Conservation (phyloP, 2,797 vertebrate genomes). For the Parambassis ranga region DNA sequence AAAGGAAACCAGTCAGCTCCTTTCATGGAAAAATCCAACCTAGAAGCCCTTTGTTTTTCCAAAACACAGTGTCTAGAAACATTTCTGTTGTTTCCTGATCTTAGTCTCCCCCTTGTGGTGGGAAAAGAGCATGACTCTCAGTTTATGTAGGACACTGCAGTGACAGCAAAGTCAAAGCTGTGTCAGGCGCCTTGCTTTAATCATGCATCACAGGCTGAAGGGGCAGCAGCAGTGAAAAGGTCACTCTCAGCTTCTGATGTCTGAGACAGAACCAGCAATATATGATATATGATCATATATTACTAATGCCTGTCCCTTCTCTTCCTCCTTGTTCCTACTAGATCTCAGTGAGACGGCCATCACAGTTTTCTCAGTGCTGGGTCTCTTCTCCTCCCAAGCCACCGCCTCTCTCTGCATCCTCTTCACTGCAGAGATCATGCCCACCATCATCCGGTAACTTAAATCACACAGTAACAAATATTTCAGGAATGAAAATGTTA, state of each 20-base stretch:
- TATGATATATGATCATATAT: too few species aligned
- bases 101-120: slow-evolving; percentile 70
- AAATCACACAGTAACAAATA: background rate
- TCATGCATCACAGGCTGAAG: slow-evolving; percentile 23
- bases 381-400: slow-evolving; percentile 89
- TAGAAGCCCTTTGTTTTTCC: slow-evolving; percentile 19
- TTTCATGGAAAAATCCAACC: slow-evolving; percentile 33
- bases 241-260: too few species aligned
- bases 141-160: slow-evolving; percentile 69
- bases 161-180: slow-evolving; percentile 57
- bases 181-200: slow-evolving; percentile 40
- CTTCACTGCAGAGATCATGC: slow-evolving; percentile 89
- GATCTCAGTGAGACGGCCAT: slow-evolving; percentile 87
- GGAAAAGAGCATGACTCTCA: background rate
- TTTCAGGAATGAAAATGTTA: too few species aligned
- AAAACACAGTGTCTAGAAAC: background rate
- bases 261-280: too few species aligned
- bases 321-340: slow-evolving; percentile 33
- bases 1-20: background rate
- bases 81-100: background rate
- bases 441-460: slow-evolving; percentile 86
- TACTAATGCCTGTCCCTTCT: too few species aligned
- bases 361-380: slow-evolving; percentile 87
- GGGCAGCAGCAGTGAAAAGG: background rate
- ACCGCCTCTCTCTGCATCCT: slow-evolving; percentile 86